Evolutionary conservation across 2,797 vertebrate species (phyloP).

Genomic region (Sebastes taczanowskii): DNA sequence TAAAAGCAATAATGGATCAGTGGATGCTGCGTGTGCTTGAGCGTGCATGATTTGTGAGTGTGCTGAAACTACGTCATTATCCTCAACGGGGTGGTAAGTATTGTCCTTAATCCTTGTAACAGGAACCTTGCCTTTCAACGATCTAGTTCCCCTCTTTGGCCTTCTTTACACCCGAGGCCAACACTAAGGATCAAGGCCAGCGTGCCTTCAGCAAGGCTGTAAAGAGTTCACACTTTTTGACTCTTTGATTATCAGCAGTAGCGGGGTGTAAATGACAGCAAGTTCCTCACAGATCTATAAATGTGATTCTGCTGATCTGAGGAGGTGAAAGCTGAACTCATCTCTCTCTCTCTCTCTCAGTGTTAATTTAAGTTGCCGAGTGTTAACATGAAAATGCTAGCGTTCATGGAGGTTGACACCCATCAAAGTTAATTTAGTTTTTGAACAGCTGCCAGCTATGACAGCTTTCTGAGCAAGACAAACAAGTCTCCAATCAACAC

Average conservation of each 20-base stretch:
- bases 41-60: background rate
- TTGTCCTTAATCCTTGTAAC: slow-evolving; percentile 33
- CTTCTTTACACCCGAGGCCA: background rate
- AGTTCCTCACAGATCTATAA: background rate
- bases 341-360: background rate
- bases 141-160: background rate
- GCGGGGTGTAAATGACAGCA: background rate
- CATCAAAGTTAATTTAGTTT: slow-evolving; percentile 12
- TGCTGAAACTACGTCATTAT: slow-evolving; percentile 35
- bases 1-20: slow-evolving; percentile 17
- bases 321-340: background rate
- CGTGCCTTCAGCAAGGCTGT: background rate
- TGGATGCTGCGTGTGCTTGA: background rate
- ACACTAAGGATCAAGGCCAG: slow-evolving; percentile 11
- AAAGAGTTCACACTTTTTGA: background rate
- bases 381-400: slow-evolving; percentile 5
- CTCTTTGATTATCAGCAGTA: background rate
- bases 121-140: slow-evolving; percentile 19
- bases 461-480: slow-evolving; percentile 11
- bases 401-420: background rate
- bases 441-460: slow-evolving; percentile 32
- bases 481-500: slow-evolving; percentile 21
- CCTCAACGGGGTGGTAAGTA: background rate
- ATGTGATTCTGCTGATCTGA: background rate
- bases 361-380: background rate